Percentiles rank a stretch among this genome's conserved stretches.
phyloP scores from a whole-genome alignment of 1,140 invertebrate genomes.

The Macrostomum lignano region DNA sequence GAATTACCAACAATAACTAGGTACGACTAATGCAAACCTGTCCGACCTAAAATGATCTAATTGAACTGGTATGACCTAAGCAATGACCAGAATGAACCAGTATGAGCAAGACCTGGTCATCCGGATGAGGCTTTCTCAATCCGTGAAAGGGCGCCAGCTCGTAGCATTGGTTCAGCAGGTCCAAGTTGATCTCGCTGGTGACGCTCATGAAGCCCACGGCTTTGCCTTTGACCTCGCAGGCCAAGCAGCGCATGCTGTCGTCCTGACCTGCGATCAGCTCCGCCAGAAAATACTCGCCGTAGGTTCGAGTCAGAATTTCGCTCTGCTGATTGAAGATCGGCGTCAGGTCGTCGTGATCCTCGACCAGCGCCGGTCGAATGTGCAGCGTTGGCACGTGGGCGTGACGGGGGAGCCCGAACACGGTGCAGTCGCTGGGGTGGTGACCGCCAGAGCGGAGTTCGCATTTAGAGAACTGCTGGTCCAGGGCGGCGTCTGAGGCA shows the following conservation, averaged over 20 bases:
- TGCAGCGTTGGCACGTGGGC: slow-evolving; percentile 1
- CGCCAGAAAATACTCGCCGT: slow-evolving; percentile 41
- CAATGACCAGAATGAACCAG: slow-evolving; percentile 1
- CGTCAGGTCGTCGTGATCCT: slow-evolving; percentile 40
- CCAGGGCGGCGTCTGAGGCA: no score
- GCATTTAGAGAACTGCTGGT: no score
- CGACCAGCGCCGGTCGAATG: neutral
- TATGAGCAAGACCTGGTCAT: slow-evolving; percentile 12
- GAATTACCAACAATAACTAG: no score
- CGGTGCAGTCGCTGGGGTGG: neutral
- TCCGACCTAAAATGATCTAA: no score
- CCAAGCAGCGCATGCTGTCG: slow-evolving; percentile 25
- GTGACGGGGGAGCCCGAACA: neutral
- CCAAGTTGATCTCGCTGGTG: slow-evolving; percentile 34
- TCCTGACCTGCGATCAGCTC: slow-evolving; percentile 36
- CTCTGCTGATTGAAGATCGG: slow-evolving; percentile 35
- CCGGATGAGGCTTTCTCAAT: slow-evolving; percentile 24
- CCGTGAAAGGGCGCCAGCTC: slow-evolving; percentile 38
- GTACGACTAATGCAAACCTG: no score
- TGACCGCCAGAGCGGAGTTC: neutral
- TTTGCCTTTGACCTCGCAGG: slow-evolving; percentile 26
- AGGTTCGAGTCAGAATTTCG: slow-evolving; percentile 31
- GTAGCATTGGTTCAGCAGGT: slow-evolving; percentile 36
- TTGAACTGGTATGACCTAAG: no score
- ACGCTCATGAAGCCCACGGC: slow-evolving; percentile 35